Evolutionary conservation across 2,797 vertebrate genomes (phyloP).

Genomic region (Gobio occitaniae): DNA sequence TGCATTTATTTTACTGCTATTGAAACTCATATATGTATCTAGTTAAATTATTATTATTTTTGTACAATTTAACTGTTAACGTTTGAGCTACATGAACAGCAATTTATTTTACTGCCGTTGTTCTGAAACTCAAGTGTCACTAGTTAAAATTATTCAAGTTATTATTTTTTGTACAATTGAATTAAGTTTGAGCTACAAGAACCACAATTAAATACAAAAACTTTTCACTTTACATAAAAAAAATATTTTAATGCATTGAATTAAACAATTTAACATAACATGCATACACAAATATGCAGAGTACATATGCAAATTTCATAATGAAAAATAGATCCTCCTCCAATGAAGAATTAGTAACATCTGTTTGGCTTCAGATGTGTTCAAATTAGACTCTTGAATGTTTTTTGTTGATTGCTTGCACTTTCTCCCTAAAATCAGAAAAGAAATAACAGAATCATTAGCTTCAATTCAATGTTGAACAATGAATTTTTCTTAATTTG

Average conservation of each 20-base stretch:
- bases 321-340: not conserved
- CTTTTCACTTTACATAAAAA: slow-evolving; percentile 1
- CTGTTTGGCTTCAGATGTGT: not conserved
- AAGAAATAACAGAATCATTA: not conserved
- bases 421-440: slow-evolving; percentile 63
- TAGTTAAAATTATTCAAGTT: not conserved
- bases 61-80: too few relatives aligned
- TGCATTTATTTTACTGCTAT: not conserved
- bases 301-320: slow-evolving; percentile 37
- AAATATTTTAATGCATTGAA: slow-evolving; percentile 12
- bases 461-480: not conserved
- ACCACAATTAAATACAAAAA: slow-evolving; percentile 6
- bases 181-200: not conserved
- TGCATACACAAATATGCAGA: slow-evolving; percentile 56
- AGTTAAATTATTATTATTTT: not conserved
- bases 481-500: not conserved
- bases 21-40: not conserved
- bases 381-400: not conserved
- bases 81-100: not conserved
- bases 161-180: not conserved
- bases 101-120: too few relatives aligned
- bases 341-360: not conserved
- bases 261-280: slow-evolving; percentile 8
- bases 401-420: slow-evolving; percentile 56
- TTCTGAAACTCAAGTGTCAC: not conserved